phyloP scores from a whole-genome alignment of 1,140 invertebrate species.

The Caerostris darwini region DNA sequence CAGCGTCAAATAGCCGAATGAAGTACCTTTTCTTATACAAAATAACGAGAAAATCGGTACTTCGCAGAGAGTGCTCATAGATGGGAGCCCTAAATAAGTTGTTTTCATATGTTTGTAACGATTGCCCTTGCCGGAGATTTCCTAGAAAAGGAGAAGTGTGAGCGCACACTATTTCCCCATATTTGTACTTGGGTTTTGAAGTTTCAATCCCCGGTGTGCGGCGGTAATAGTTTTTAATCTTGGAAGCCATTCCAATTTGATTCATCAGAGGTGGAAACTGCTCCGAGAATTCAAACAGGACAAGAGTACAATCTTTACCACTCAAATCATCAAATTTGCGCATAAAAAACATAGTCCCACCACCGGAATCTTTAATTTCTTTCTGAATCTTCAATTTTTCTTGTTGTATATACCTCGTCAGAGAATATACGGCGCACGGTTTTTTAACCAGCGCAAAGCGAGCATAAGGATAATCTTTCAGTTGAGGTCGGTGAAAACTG shows the following conservation, averaged over 20 bases:
- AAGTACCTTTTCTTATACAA: conserved; percentile 92
- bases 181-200: conserved; percentile 92
- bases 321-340: conserved; percentile 96
- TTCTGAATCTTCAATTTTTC: conserved; percentile 95
- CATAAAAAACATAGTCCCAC: conserved; percentile 99
- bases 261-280: conserved; percentile 97
- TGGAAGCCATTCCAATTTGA: conserved; percentile 98
- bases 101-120: conserved; percentile 94
- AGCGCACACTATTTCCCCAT: conserved; percentile 97
- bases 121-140: conserved; percentile 93
- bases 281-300: conserved; percentile 97
- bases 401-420: conserved; percentile 94
- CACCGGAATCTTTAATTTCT: conserved; percentile 95
- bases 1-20: conserved; percentile 92
- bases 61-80: conserved; percentile 91
- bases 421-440: conserved; percentile 89
- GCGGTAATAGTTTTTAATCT: conserved; percentile 97
- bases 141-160: conserved; percentile 98
- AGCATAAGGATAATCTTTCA: conserved; percentile 94
- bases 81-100: conserved; percentile 98
- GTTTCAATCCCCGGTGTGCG: conserved; percentile 92
- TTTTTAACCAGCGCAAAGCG: conserved; percentile 87
- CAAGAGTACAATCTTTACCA: conserved; percentile 95
- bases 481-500: conserved; percentile 95
- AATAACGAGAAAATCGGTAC: conserved; percentile 95